phyloP scores from a whole-genome alignment of 2,888 invertebrate species.

The Lysandra bellargus region DNA sequence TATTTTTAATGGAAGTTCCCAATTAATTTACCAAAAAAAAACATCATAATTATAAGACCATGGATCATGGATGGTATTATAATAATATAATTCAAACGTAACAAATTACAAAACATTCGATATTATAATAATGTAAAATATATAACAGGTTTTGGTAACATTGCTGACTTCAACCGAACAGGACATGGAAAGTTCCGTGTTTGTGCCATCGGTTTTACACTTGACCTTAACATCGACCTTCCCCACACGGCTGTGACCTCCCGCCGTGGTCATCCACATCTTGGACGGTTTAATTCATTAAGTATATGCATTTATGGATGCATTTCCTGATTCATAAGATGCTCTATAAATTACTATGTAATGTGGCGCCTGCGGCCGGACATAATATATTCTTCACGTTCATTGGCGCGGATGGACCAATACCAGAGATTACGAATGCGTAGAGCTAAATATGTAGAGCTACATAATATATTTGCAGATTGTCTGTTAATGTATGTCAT shows the following conservation, averaged over 20 bases:
- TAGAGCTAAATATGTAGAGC: too few relatives aligned
- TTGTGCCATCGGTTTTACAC: neutral
- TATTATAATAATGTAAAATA: neutral
- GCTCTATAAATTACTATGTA: neutral
- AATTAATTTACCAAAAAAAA: too few relatives aligned
- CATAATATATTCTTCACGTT: too few relatives aligned
- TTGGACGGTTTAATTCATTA: neutral
- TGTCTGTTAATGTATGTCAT: too few relatives aligned
- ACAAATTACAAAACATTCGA: too few relatives aligned
- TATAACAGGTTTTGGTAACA: neutral
- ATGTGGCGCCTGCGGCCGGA: neutral
- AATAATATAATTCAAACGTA: too few relatives aligned
- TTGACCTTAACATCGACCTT: slow-evolving; percentile 1
- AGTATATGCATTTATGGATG: neutral
- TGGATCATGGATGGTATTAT: too few relatives aligned
- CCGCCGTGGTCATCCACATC: slow-evolving; percentile 3
- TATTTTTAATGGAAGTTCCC: too few relatives aligned
- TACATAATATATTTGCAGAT: too few relatives aligned
- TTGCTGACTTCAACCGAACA: neutral
- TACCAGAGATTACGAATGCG: too few relatives aligned
- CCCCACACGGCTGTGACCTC: neutral
- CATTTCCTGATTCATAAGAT: neutral
- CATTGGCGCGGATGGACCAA: too few relatives aligned
- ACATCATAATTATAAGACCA: too few relatives aligned
- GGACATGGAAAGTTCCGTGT: neutral